Percentiles rank a stretch among this genome's conserved stretches.
phyloP scores from a whole-genome alignment of 1,140 invertebrate species.

The Olivierus martensii region DNA sequence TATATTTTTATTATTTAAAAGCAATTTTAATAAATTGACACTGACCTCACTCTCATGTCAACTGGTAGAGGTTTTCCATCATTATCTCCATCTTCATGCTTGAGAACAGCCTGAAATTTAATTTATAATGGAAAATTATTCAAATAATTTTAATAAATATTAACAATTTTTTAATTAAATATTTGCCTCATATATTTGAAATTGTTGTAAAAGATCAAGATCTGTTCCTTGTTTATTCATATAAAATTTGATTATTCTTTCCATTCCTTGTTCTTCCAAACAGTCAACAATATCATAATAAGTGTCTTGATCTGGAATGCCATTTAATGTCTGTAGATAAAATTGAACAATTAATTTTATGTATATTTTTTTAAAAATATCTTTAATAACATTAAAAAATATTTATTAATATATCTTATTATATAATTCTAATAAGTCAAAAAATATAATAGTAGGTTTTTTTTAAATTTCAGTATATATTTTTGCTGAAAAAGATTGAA shows the following conservation, averaged over 20 bases:
- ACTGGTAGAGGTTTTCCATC: conserved; percentile 49
- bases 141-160: no score
- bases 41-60: conserved; percentile 58
- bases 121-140: no score
- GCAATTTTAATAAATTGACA: background rate
- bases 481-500: no score
- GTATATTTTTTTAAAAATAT: background rate
- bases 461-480: no score
- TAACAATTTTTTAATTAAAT: no score
- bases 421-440: background rate
- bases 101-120: conserved; percentile 51
- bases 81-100: conserved; percentile 73
- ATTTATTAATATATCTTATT: background rate
- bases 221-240: conserved; percentile 89
- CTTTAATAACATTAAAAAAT: background rate
- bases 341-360: background rate
- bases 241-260: conserved; percentile 76
- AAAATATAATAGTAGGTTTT: no score
- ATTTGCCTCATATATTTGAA: conserved; percentile 74
- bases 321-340: conserved; percentile 60
- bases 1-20: no score
- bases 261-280: conserved; percentile 92
- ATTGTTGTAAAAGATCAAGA: conserved; percentile 79
- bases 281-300: conserved; percentile 97
- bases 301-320: conserved; percentile 89